Percentiles rank a stretch among this genome's conserved stretches.
Evolutionary conservation across 2,888 invertebrate species (phyloP).

Genomic region (Tenthredo livida): DNA sequence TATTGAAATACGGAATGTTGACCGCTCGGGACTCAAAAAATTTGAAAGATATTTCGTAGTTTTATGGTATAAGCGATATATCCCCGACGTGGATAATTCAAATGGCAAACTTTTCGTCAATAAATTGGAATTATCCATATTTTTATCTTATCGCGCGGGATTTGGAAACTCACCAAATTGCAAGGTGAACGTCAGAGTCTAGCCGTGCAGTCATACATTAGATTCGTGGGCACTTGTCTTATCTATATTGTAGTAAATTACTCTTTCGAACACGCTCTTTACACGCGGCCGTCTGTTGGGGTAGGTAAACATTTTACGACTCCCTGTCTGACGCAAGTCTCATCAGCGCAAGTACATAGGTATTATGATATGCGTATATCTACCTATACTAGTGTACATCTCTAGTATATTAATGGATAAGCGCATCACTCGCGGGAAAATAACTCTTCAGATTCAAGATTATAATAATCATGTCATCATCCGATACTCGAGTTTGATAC

Average conservation of each 20-base stretch:
- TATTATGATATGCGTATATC: not conserved
- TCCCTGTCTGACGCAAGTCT: not conserved
- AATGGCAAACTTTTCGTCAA: not conserved
- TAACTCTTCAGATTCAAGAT: slow-evolving; percentile 14
- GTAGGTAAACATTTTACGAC: slow-evolving; percentile 37
- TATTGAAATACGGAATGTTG: too few relatives aligned
- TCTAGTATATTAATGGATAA: slow-evolving; percentile 12
- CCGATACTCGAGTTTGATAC: not conserved
- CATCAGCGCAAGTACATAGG: not conserved
- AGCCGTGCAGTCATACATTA: not conserved
- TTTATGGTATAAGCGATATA: too few relatives aligned
- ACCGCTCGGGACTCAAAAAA: too few relatives aligned
- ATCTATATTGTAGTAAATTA: not conserved
- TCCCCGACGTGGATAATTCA: too few relatives aligned
- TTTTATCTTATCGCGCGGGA: not conserved
- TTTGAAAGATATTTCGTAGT: too few relatives aligned
- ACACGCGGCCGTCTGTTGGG: slow-evolving; percentile 20
- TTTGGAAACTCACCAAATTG: not conserved
- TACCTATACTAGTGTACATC: not conserved
- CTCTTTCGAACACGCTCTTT: not conserved
- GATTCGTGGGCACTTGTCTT: not conserved
- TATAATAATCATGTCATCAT: not conserved
- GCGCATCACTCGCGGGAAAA: not conserved
- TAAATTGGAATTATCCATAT: not conserved
- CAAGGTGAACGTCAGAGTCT: not conserved